Evolutionary conservation across 2,888 invertebrate genomes (phyloP).

Genomic region (Leptinotarsa peninsularis): DNA sequence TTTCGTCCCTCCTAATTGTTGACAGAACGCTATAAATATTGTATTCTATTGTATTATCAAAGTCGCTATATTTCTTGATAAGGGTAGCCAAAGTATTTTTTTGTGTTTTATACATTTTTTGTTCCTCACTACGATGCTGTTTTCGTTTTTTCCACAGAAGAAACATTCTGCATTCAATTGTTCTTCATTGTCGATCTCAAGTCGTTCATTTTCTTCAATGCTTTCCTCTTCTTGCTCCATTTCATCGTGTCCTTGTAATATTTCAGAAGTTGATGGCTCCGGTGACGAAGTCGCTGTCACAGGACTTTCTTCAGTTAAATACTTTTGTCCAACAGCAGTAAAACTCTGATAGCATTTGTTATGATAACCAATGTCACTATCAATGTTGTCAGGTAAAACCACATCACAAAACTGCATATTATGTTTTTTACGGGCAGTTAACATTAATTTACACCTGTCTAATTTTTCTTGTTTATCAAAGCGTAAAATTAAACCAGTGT

Average conservation of each 20-base stretch:
- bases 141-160: slow-evolving; percentile 22
- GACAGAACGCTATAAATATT: too few relatives aligned
- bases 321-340: slow-evolving; percentile 17
- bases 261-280: neutral
- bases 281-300: slow-evolving; percentile 7
- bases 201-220: slow-evolving; percentile 3
- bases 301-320: slow-evolving; percentile 10
- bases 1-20: too few relatives aligned
- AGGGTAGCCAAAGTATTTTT: slow-evolving; percentile 4
- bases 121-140: slow-evolving; percentile 25
- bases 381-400: slow-evolving; percentile 15
- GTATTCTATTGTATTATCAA: neutral
- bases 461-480: slow-evolving; percentile 8
- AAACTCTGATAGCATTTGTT: neutral
- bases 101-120: neutral
- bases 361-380: slow-evolving; percentile 12
- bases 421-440: slow-evolving; percentile 12
- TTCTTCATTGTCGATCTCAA: slow-evolving; percentile 10
- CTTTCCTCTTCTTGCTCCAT: too few relatives aligned
- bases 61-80: slow-evolving; percentile 6
- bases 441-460: slow-evolving; percentile 11
- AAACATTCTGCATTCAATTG: slow-evolving; percentile 20
- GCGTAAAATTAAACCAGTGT: too few relatives aligned
- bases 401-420: slow-evolving; percentile 11
- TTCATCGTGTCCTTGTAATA: slow-evolving; percentile 6